Base-by-base conservation (phyloP, 2,888 invertebrate species). In the Neoaliturus tenellus region DNA sequence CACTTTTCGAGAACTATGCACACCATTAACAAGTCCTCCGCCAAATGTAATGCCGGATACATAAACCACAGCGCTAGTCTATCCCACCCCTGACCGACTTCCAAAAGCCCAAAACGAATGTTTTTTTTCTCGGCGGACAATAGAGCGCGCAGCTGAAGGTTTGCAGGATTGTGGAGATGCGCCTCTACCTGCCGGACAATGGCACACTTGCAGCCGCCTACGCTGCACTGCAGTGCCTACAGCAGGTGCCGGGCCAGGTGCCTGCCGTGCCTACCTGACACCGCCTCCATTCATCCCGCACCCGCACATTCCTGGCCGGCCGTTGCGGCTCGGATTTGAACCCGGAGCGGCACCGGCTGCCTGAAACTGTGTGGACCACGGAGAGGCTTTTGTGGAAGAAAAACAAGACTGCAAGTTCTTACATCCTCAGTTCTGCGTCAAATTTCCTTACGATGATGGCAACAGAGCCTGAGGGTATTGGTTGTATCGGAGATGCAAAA, bases 291-390 rank as follows among this genome's bases (percentile, higher is more conserved):
- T 25, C 23, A 8, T 12, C 3, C 62, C 62, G 12, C 28, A 62
- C 62, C 62, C 62, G 62, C 62, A 62, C 62, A 62, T 62, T 62
- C 62, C 62, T 62, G 5, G 28, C 62, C 62, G 62, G 62, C 62
- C 62, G 62, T 62, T 62, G 62, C n/a, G 62, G 62, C 62, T 17
- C 1, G 8, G 62, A 62, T 62, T 62, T 62, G 20, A 62, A 62
- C 62, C 6, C 55, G 6, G 2, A 8, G 6, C 44, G 6, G 20
- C 51, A 23, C 51, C 51, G 6, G 20, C 23, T 51, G 51, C 51
- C 39, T n/a, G n/a, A n/a, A n/a, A n/a, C n/a, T n/a, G n/a, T n/a
- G n/a, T n/a, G n/a, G n/a, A n/a, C n/a, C n/a, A n/a, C n/a, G n/a
- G n/a, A n/a, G n/a, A n/a, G n/a, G n/a, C n/a, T n/a, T n/a, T n/a